A percentile compares a stretch with the other conserved stretches of the same genome.
phyloP scores from a whole-genome alignment of 2,888 invertebrate genomes.

The Actias luna region DNA sequence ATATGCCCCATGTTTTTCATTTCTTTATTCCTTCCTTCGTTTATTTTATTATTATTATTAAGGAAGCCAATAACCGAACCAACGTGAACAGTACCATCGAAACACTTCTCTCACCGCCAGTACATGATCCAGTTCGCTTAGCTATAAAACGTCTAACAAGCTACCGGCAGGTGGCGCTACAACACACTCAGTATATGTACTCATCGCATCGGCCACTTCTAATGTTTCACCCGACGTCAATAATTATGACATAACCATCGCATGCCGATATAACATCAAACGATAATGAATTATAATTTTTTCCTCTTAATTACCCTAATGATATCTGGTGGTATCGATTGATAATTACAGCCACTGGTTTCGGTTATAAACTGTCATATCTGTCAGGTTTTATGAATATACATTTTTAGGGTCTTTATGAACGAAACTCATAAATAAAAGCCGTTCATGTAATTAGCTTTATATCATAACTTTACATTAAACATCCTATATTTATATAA shows the following conservation, averaged over 20 bases:
- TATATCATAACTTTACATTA: too few relatives aligned
- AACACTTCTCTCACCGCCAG: slow-evolving; percentile 20
- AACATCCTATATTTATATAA: neutral
- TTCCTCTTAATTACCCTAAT: slow-evolving; percentile 1
- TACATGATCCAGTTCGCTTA: slow-evolving; percentile 39
- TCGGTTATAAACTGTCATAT: slow-evolving; percentile 4
- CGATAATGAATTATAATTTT: slow-evolving; percentile 19
- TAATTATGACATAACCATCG: slow-evolving; percentile 20
- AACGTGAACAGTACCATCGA: neutral
- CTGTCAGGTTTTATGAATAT: neutral
- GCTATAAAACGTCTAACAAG: slow-evolving; percentile 47
- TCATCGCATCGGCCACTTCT: slow-evolving; percentile 15
- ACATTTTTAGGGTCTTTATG: neutral
- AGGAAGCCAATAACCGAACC: too few relatives aligned
- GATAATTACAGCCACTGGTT: slow-evolving; percentile 8
- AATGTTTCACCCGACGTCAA: slow-evolving; percentile 13
- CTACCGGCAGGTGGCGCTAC: slow-evolving; percentile 53
- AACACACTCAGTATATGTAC: slow-evolving; percentile 15
- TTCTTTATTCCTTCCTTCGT: too few relatives aligned
- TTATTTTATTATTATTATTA: too few relatives aligned
- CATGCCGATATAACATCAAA: slow-evolving; percentile 17
- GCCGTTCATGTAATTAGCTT: neutral
- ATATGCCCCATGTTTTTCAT: too few relatives aligned
- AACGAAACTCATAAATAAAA: neutral
- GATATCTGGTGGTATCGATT: neutral